Base-by-base conservation (phyloP, 2,888 invertebrate genomes). In the Pristionchus arcanus region DNA sequence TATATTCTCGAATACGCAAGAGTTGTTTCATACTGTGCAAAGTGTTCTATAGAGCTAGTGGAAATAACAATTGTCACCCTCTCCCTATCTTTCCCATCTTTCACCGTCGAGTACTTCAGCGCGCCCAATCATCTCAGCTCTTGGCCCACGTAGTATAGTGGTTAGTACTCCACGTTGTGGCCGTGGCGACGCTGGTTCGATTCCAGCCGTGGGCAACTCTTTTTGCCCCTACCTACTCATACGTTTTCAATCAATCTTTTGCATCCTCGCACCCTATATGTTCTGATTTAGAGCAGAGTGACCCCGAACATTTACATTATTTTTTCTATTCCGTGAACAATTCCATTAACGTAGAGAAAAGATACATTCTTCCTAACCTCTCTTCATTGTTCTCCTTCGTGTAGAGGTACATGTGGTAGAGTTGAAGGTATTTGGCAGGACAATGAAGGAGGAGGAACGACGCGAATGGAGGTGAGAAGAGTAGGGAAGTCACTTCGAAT, bases 111-210 rank as follows among this genome's bases (percentile, higher is more conserved):
- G 63, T 63, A 63, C 63, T 63, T 63, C 63, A 25, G 63, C 63
- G n/a, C 63, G 25, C 34, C 71, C 34, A 34, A 71, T 49, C 81
- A 53, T 53, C 81, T 81, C 49, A 49, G 88, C 91, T 90, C 28
- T 91, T 90, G 92, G 92, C 92, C 92, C 92, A 92, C 88, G 92
- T 92, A 92, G 92, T 92, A 92, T 92, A 92, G 92, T 92, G 92
- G 92, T 92, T 92, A 92, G 92, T 92, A 92, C 92, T 92, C 92
- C 91, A 92, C 92, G 92, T 92, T 92, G 92, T 92, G 92, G 92
- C 92, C 92, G 92, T 92, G 91, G 92, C 92, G 92, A 92, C 92
- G 91, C 89, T 87, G 91, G 92, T 92, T 92, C n/a, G n/a, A n/a
- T n/a, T n/a, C n/a, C n/a, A n/a, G n/a, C 90, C 74, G 55, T 88